Evolutionary conservation across 2,888 invertebrate genomes (phyloP).

Genomic region (Ametastegia equiseti): DNA sequence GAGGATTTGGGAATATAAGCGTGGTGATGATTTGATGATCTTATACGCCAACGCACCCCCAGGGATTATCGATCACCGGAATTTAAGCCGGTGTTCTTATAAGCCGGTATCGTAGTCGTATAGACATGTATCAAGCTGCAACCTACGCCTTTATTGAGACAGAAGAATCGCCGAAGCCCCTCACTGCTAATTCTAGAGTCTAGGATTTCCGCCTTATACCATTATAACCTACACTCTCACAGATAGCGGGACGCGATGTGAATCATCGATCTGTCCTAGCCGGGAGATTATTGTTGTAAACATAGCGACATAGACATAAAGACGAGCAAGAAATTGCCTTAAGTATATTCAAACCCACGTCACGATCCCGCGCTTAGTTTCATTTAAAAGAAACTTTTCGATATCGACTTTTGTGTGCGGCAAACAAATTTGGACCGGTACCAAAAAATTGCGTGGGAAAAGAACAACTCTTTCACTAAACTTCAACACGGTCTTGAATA

Average conservation of each 20-base stretch:
- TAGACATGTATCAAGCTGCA: background rate
- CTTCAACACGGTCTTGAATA: too few relatives aligned
- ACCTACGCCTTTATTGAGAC: background rate
- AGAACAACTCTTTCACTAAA: too few relatives aligned
- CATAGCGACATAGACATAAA: background rate
- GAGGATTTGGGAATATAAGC: too few relatives aligned
- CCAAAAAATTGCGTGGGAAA: background rate
- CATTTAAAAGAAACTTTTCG: background rate
- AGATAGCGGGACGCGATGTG: background rate
- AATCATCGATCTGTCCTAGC: background rate
- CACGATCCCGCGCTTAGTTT: too few relatives aligned
- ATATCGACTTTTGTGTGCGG: too few relatives aligned
- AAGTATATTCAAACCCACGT: constrained; percentile 4
- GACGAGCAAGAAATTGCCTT: too few relatives aligned
- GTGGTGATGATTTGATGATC: too few relatives aligned
- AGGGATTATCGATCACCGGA: background rate
- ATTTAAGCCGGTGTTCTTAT: background rate
- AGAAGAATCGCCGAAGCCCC: background rate
- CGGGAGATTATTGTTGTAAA: background rate
- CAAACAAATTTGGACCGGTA: background rate
- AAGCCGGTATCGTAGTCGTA: background rate
- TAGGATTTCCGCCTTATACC: background rate
- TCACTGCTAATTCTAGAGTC: background rate
- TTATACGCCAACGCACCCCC: too few relatives aligned
- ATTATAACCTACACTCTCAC: too few relatives aligned